phyloP scores from a whole-genome alignment of 2,113 vertebrate species.

The Macrotis lagotis region DNA sequence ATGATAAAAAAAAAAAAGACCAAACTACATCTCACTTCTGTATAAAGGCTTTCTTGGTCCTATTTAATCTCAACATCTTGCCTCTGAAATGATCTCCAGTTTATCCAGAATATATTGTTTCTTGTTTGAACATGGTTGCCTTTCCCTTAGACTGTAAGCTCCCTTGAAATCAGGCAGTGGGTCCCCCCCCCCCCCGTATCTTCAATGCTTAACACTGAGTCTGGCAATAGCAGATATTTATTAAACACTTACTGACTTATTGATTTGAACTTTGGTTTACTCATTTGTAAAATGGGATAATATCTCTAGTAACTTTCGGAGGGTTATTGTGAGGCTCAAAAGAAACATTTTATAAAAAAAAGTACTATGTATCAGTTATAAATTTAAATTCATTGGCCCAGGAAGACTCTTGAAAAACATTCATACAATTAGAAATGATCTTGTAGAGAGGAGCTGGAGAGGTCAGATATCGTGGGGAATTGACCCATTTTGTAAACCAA shows the following conservation, averaged over 20 bases:
- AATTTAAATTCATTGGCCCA: not conserved
- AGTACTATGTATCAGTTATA: not conserved
- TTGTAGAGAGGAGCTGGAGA: not conserved
- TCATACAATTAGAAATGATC: not conserved
- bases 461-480: not conserved
- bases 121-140: not conserved
- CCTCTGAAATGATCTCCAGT: not conserved
- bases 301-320: not conserved
- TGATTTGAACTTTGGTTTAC: not conserved
- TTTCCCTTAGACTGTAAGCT: not conserved
- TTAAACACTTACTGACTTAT: not conserved
- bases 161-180: not conserved
- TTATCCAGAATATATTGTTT: not conserved
- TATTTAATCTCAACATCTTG: not conserved
- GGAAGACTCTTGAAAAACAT: not conserved
- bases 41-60: not conserved
- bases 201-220: not conserved
- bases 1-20: no score
- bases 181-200: not conserved
- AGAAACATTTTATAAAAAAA: not conserved
- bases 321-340: not conserved
- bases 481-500: not conserved
- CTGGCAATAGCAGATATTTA: not conserved
- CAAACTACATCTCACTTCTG: not conserved
- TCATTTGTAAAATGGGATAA: not conserved